Conservation (phyloP, 2,888 invertebrate species). For the Meteorus cinctellus region DNA sequence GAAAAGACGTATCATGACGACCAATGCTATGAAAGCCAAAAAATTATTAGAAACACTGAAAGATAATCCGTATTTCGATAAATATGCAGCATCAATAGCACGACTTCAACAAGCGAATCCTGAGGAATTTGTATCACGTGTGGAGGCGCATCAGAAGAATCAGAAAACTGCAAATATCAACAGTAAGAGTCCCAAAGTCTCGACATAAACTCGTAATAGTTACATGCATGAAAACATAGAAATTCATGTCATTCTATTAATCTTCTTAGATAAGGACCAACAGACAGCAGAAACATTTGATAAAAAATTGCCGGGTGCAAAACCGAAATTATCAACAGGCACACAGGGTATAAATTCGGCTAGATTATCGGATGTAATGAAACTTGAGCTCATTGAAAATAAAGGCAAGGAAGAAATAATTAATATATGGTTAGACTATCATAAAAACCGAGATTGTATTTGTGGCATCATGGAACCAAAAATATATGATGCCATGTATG, state of each 20-base stretch:
- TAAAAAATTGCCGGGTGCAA: slow-evolving; percentile 48
- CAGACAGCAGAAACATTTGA: slow-evolving; percentile 13
- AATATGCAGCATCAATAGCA: slow-evolving; percentile 86
- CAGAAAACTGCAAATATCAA: slow-evolving; percentile 64
- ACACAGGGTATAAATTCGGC: slow-evolving; percentile 29
- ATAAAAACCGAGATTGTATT: slow-evolving; percentile 84
- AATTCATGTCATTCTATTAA: not conserved
- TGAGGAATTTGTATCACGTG: slow-evolving; percentile 81
- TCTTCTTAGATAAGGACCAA: not conserved
- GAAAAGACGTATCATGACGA: slow-evolving; percentile 70
- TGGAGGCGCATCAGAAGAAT: slow-evolving; percentile 75
- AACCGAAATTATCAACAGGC: slow-evolving; percentile 53
- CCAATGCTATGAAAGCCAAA: slow-evolving; percentile 69
- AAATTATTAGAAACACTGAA: slow-evolving; percentile 75
- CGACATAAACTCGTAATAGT: not conserved
- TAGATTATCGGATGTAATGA: slow-evolving; percentile 79
- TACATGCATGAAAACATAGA: not conserved
- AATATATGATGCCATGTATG: slow-evolving; percentile 77
- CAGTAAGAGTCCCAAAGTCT: not conserved
- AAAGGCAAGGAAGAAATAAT: slow-evolving; percentile 83
- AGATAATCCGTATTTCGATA: slow-evolving; percentile 86
- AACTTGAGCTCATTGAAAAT: slow-evolving; percentile 82
- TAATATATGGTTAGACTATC: slow-evolving; percentile 87
- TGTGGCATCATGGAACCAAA: slow-evolving; percentile 81
- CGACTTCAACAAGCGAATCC: slow-evolving; percentile 83